phyloP scores from a whole-genome alignment of 2,888 invertebrate genomes.

The Chironomus tentans region DNA sequence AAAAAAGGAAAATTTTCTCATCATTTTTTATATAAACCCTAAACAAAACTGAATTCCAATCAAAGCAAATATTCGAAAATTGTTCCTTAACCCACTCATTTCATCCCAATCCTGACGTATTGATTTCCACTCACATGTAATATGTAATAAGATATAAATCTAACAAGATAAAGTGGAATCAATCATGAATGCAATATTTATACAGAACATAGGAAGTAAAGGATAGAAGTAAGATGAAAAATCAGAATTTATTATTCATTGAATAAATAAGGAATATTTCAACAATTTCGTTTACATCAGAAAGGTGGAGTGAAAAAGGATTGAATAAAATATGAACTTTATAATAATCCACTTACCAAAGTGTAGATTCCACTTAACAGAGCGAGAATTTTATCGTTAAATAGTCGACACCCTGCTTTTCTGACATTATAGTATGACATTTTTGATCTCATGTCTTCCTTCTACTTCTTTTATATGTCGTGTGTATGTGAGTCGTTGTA shows the following conservation, averaged over 20 bases:
- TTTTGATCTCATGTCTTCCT: constrained; percentile 14
- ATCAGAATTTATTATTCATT: background rate
- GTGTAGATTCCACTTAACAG: constrained; percentile 21
- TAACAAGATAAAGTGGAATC: too few relatives aligned
- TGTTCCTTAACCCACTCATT: too few relatives aligned
- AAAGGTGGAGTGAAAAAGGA: background rate
- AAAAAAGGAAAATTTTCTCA: too few relatives aligned
- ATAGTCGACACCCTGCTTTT: constrained; percentile 10
- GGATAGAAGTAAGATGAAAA: background rate
- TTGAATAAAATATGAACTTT: background rate
- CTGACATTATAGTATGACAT: constrained; percentile 8
- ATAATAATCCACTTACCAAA: constrained; percentile 4
- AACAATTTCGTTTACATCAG: background rate
- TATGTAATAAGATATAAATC: too few relatives aligned
- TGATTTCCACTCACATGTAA: too few relatives aligned
- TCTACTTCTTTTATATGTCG: background rate
- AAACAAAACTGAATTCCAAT: too few relatives aligned
- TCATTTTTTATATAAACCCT: too few relatives aligned
- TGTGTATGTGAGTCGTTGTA: background rate
- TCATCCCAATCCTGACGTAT: too few relatives aligned
- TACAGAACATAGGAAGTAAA: background rate
- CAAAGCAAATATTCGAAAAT: too few relatives aligned
- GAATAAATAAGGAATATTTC: background rate
- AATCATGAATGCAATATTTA: background rate
- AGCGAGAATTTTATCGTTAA: constrained; percentile 18